These are phyloP conservation scores for Xenopus tropicalis DNA, from an alignment of 2,113 vertebrate genomes.

Conservation along the genomic window DNA sequence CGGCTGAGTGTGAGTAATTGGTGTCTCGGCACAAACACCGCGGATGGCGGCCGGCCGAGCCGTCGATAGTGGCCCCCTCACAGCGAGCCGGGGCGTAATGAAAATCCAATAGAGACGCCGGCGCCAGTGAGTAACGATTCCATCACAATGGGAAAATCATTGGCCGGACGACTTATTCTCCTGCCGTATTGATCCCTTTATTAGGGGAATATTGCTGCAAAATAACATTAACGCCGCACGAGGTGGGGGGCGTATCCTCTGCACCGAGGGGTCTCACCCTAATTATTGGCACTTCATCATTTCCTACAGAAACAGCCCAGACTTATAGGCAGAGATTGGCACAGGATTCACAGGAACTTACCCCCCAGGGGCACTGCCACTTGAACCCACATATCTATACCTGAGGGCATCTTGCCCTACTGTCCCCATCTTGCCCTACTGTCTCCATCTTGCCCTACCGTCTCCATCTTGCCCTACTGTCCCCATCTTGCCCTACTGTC, in stretches of 20 bases:
- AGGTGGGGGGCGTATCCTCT: no score
- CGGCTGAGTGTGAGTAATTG: conserved; percentile 31
- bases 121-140: conserved; percentile 68
- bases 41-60: conserved; percentile 64
- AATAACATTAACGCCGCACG: conserved; percentile 71
- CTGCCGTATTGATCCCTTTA: conserved; percentile 66
- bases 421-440: no score
- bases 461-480: no score
- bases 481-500: no score
- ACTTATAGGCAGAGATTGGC: no score
- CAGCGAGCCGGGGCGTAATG: conserved; percentile 60
- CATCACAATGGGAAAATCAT: conserved; percentile 71
- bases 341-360: no score
- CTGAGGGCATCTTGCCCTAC: no score
- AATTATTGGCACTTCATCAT: neutral
- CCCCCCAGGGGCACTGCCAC: no score
- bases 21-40: conserved; percentile 39
- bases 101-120: conserved; percentile 63
- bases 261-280: no score
- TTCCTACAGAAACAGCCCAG: no score
- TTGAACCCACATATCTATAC: no score
- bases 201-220: conserved; percentile 71
- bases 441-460: no score
- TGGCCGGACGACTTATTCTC: conserved; percentile 65
- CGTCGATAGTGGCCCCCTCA: conserved; percentile 65